Conservation (phyloP, 1,140 invertebrate genomes). For the Armadillidium nasatum region DNA sequence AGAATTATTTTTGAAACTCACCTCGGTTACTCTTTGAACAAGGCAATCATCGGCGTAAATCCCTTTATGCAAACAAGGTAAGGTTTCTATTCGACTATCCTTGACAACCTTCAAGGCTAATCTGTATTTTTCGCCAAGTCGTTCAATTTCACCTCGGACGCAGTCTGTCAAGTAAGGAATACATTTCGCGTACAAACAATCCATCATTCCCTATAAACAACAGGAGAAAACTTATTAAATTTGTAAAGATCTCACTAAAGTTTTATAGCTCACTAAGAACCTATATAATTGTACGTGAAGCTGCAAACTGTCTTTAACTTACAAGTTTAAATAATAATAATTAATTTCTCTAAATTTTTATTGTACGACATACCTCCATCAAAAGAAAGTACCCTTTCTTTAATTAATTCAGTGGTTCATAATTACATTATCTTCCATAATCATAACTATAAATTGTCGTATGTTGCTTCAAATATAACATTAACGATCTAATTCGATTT, state of each 20-base stretch:
- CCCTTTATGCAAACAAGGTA: conserved; percentile 93
- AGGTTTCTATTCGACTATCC: conserved; percentile 86
- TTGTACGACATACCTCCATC: too few relatives aligned
- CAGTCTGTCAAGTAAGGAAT: conserved; percentile 98
- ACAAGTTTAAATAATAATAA: too few relatives aligned
- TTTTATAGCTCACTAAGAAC: too few relatives aligned
- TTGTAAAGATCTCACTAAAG: not conserved
- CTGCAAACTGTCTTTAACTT: too few relatives aligned
- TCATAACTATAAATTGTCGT: too few relatives aligned
- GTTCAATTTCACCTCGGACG: conserved; percentile 97
- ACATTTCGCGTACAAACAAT: conserved; percentile 97
- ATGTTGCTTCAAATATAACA: too few relatives aligned
- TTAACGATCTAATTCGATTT: too few relatives aligned
- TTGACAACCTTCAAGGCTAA: conserved; percentile 94
- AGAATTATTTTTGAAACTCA: conserved; percentile 45
- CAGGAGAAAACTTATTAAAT: not conserved
- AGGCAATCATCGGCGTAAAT: conserved; percentile 99
- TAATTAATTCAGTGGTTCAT: too few relatives aligned
- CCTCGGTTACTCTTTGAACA: conserved; percentile 87
- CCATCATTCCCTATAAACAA: conserved; percentile 85
- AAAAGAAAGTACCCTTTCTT: too few relatives aligned
- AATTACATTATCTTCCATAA: too few relatives aligned
- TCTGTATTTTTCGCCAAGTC: conserved; percentile 90
- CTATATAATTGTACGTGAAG: too few relatives aligned
- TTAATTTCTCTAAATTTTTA: too few relatives aligned